Percentiles rank a stretch among this genome's conserved stretches.
phyloP scores from a whole-genome alignment of 2,797 vertebrate genomes.

The Myotis vivesi region DNA sequence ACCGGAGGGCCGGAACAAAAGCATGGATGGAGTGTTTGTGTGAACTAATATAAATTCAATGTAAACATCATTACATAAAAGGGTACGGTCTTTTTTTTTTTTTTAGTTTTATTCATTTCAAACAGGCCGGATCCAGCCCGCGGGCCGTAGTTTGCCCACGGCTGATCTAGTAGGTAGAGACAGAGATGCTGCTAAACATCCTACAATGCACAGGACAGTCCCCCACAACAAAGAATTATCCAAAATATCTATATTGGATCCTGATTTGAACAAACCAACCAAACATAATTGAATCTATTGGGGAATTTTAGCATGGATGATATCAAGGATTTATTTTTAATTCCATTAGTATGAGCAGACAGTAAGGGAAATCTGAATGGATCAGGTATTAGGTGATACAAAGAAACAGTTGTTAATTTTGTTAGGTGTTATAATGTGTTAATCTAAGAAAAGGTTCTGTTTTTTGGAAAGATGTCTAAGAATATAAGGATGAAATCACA shows the following conservation, averaged over 20 bases:
- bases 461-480: not conserved
- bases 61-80: no score
- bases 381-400: not conserved
- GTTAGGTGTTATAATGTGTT: not conserved
- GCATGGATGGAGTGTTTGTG: no score
- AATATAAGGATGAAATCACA: not conserved
- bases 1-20: no score
- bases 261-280: constrained; percentile 25
- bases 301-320: not conserved
- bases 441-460: not conserved
- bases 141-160: no score
- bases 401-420: constrained; percentile 24
- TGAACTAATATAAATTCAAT: no score
- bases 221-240: not conserved
- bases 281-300: constrained; percentile 29
- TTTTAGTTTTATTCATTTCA: no score
- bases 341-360: constrained; percentile 16
- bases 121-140: no score
- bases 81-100: no score
- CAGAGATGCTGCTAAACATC: not conserved
- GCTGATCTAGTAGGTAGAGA: not conserved
- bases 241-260: not conserved
- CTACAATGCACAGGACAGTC: not conserved
- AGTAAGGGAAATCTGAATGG: not conserved
- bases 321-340: constrained; percentile 48